Base-by-base conservation (phyloP, 2,797 vertebrate species). In the Cynodonichthys magdalenae region DNA sequence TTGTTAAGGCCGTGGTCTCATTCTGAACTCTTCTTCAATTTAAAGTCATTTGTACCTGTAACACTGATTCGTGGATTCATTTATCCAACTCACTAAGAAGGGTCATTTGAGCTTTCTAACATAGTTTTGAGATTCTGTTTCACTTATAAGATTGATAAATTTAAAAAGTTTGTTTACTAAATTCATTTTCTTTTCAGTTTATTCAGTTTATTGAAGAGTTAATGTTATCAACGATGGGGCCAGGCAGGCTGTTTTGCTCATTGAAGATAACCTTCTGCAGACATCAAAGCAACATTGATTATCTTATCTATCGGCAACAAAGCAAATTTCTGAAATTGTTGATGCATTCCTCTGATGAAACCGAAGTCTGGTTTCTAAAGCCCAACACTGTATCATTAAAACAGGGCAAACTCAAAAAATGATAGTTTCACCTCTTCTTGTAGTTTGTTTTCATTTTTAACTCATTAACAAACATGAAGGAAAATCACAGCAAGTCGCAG, bases 1-100 rank as follows among this genome's bases (percentile, higher is more conserved):
- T 88, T 79, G 83, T 75, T 78, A 68, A 44, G 79, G 81, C 77
- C 84, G 55, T 20, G 62, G 84, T 79, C 80, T 80, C 75, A 75
- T 86, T 87, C 71, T 75, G 50, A 61, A 62, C 63, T 65, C 70
- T 66, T 79, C 31, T 59, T 10, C 19, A 42, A 49, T 27, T 53
- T 57, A 20, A 46, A 1, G 24, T 47, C 49, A 19, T 62, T 78
- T 74, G 27, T 55, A 52, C 17, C 42, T 59, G 17, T 0, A 24
- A 66, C 36, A 0, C 29, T 15, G 31, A 1, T 29, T 58, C n/a
- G 17, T 45, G 51, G 71, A 61, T 74, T 67, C 10, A 71, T 70
- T 61, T 29, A 4, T 49, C 31, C 10, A 63, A 54, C 42, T 41
- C 34, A 45, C 28, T 56, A 41, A 36, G 18, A 8, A 24, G n/a